These are phyloP conservation scores for Caprella mutica DNA, from an alignment of 2,888 invertebrate genomes.

Conservation along the genomic window DNA sequence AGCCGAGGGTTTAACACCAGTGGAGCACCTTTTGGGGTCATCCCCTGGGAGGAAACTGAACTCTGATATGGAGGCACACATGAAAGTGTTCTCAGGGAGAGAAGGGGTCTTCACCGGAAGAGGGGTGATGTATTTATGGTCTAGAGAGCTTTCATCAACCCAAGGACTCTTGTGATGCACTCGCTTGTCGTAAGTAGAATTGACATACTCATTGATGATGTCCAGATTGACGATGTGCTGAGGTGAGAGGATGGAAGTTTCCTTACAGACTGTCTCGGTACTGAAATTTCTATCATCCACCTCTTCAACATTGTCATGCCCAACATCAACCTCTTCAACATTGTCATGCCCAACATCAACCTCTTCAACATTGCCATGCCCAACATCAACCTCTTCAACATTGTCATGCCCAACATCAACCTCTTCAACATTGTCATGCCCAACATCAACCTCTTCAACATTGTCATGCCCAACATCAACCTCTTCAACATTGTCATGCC, in stretches of 20 bases:
- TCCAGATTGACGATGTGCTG: conserved; percentile 20
- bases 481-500: no score
- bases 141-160: neutral
- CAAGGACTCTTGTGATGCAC: neutral
- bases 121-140: neutral
- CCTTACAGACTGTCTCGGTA: conserved; percentile 15
- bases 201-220: neutral
- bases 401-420: no score
- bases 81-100: conserved; percentile 12
- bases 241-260: conserved; percentile 14
- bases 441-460: no score
- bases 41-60: conserved; percentile 24
- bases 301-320: no score
- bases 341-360: no score
- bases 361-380: no score
- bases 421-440: no score
- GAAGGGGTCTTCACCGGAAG: neutral
- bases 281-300: conserved; percentile 10
- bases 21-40: conserved; percentile 20
- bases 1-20: conserved; percentile 15
- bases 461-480: no score
- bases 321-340: no score
- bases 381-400: no score
- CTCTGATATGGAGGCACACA: conserved; percentile 20
- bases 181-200: neutral